Conservation (phyloP, 2,797 vertebrate species). For the Myiotriccus ornatus region DNA sequence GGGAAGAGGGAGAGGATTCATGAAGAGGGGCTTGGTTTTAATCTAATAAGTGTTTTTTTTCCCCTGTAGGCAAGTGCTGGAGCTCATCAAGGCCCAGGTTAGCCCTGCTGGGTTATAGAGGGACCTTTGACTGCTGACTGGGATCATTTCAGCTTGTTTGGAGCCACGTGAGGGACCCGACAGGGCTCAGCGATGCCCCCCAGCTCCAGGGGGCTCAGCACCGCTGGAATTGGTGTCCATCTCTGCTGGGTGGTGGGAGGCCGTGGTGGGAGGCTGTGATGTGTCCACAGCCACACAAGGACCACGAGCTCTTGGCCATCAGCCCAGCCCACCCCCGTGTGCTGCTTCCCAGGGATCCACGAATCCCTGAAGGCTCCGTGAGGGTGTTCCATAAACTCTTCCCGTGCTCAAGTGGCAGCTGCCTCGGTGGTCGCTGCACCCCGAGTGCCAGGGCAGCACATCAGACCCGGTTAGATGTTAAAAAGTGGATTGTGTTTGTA, state of each 20-base stretch:
- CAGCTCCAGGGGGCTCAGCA: neutral
- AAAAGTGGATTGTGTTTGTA: neutral
- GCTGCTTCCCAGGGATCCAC: neutral
- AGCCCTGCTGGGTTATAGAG: neutral
- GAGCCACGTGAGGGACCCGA: neutral
- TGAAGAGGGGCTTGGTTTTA: constrained; percentile 19
- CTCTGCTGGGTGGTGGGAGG: neutral
- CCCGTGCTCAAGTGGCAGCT: accelerated
- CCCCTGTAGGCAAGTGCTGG: neutral
- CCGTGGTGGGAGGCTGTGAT: accelerated
- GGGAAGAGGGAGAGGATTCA: constrained; percentile 36
- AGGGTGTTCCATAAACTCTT: neutral
- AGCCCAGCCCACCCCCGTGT: neutral
- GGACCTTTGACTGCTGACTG: neutral
- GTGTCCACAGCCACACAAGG: neutral
- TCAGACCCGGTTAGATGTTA: neutral
- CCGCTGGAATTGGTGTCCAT: accelerated
- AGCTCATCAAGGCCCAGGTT: neutral
- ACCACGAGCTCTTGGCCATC: neutral
- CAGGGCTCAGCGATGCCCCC: neutral
- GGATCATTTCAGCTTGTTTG: neutral
- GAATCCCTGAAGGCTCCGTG: accelerated
- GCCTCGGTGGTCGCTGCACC: neutral
- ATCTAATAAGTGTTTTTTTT: neutral
- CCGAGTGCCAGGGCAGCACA: neutral